Base-by-base conservation (phyloP, 2,888 invertebrate species). In the Camponotus fellah region DNA sequence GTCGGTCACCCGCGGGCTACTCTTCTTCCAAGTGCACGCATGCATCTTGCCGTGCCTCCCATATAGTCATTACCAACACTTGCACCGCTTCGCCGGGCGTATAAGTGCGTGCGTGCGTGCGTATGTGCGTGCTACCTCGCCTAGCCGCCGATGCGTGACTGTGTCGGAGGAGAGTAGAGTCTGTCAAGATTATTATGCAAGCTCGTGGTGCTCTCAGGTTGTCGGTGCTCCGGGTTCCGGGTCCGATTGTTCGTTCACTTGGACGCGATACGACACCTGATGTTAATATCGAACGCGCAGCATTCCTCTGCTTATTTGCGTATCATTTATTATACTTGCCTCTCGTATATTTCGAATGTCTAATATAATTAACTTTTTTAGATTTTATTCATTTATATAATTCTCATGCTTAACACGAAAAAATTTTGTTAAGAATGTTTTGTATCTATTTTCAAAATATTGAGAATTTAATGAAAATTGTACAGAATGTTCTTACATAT, bases 101-200 rank as follows among this genome's bases (percentile, higher is more conserved):
- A 17, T 26, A n/a, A 53, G 71, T 71, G 80, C 53, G 37, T 32
- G 32, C 37, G 5, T 76, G 17, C 26, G 37, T 40, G n/a, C 32
- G 56, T 75, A 34, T 49, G 9, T 32, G 32, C 49, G 75, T 34
- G 71, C 81, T 80, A 53, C 71, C 65, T 79, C 65, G 49, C 68
- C 75, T 74, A 21, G 43, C n/a, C 76, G 43, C 46, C 58, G 60
- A 62, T 83, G 68, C 75, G 66, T 58, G 56, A 66, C 65, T 65
- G 43, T 46, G 68, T 69, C 49, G 65, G 65, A 53, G 75, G 80
- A 82, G 85, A 84, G 84, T 84, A 87, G 17, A 53, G 84, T 79
- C 74, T 80, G 74, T 81, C 74, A 79, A 87, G 89, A 91, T 91
- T 89, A 91, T 92, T 91, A 92, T 91, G 91, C 91, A 91, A 90